A percentile compares a stretch with the other conserved stretches of the same genome.
phyloP scores from a whole-genome alignment of 2,113 vertebrate genomes.

The Pica pica region DNA sequence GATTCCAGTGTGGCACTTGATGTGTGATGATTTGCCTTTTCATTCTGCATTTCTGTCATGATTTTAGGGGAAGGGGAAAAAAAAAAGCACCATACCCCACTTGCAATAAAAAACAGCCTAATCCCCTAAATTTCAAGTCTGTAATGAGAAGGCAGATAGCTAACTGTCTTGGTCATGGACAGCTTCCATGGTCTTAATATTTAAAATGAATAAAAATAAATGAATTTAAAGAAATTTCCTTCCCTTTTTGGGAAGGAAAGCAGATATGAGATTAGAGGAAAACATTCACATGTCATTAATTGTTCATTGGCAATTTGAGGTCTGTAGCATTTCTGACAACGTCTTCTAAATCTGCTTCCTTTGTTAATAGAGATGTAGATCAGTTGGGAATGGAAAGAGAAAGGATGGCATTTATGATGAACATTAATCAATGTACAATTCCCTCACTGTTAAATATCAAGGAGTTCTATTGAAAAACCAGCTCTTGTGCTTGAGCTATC shows the following conservation, averaged over 20 bases:
- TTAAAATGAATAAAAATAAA: background rate
- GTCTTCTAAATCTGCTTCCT: background rate
- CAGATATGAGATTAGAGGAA: background rate
- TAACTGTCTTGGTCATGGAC: background rate
- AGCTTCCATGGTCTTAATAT: background rate
- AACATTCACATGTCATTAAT: background rate
- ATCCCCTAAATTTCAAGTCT: background rate
- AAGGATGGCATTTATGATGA: background rate
- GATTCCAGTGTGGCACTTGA: slow-evolving; percentile 3
- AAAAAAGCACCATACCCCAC: background rate
- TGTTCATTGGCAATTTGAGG: background rate
- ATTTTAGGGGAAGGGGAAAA: background rate
- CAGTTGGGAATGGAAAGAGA: background rate
- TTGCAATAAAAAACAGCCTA: background rate
- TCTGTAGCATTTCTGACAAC: background rate
- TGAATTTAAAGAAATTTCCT: background rate
- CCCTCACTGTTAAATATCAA: background rate
- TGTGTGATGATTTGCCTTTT: background rate
- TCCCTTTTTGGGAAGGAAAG: background rate
- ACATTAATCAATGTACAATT: background rate
- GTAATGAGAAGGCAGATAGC: background rate
- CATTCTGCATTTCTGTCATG: background rate
- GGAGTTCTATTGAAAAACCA: background rate
- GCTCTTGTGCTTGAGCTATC: background rate
- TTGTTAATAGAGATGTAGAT: background rate